These are phyloP conservation scores for Chelonus insularis DNA, from an alignment of 1,140 invertebrate species.

Conservation along the genomic window DNA sequence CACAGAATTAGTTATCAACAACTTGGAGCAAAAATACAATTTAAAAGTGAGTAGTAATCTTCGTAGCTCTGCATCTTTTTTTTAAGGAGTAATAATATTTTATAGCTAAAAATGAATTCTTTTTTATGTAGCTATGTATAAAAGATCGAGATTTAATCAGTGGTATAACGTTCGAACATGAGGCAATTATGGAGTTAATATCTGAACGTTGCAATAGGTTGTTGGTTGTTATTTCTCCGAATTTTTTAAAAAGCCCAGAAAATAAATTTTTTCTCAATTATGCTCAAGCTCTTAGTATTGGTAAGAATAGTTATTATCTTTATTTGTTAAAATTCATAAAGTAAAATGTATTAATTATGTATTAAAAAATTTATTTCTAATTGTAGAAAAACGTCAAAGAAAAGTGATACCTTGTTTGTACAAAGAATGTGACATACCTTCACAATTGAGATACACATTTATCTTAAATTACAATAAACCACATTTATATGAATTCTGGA, in stretches of 20 bases:
- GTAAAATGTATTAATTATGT: too few relatives aligned
- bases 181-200: slow-evolving; percentile 73
- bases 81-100: too few relatives aligned
- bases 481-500: slow-evolving; percentile 67
- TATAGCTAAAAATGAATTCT: too few relatives aligned
- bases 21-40: slow-evolving; percentile 65
- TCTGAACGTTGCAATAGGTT: slow-evolving; percentile 72
- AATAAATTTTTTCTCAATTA: slow-evolving; percentile 74
- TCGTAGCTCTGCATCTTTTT: too few relatives aligned
- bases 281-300: slow-evolving; percentile 74
- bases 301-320: too few relatives aligned
- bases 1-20: slow-evolving; percentile 65
- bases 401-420: slow-evolving; percentile 73
- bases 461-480: slow-evolving; percentile 62
- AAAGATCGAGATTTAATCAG: slow-evolving; percentile 70
- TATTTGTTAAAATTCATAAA: too few relatives aligned
- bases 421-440: slow-evolving; percentile 63
- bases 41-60: slow-evolving; percentile 69
- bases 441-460: slow-evolving; percentile 62
- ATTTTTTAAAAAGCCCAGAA: slow-evolving; percentile 69
- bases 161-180: slow-evolving; percentile 68
- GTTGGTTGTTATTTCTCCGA: slow-evolving; percentile 72
- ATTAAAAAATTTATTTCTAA: too few relatives aligned
- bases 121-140: slow-evolving; percentile 71
- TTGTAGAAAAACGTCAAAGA: slow-evolving; percentile 60